Evolutionary conservation across 2,113 vertebrate species (phyloP), one percentile per base, ranked within the genome.

Genomic region (Dipodomys ordii): DNA sequence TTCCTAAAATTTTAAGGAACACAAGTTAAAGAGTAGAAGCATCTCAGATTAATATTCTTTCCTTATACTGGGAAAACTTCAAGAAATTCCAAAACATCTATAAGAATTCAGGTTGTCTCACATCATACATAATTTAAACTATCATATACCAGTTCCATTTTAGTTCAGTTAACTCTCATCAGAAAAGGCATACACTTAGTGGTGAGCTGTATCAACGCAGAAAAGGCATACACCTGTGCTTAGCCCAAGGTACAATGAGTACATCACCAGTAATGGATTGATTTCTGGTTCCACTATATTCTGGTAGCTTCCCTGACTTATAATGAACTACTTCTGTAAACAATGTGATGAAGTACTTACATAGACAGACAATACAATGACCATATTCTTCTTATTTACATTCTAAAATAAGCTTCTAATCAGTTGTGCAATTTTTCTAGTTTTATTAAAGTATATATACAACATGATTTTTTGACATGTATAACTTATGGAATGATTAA

Each of bases 331-430:
- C 39, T 39, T 39, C 39, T 39, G 39, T 90, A 19, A 46, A 32
- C 68, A 77, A 10, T 74, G 12, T n/a, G 46, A 68, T 84, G 88
- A 84, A 84, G 35, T 80, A 85, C 49, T n/a, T 80, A 82, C 46
- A 13, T 2, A 13, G 35, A 72, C 57, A 78, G 53, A 72, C 91
- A 76, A 74, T 62, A 20, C 7, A 85, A 84, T 88, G 53, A 49
- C 32, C 30, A 12, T 68, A 69, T 62, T 67, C 23, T 49, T 74
- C 85, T 69, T 77, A 46, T 93, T 88, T 88, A 30, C 57, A 44
- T 86, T 92, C 35, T 95, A 84, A 93, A 88, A 53, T 69, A 91
- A 71, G 22, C 46, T 90, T 73, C 71, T 90, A 68, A 83, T 13
- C 32, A 68, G 27, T 83, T 87, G 53, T 73, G 46, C 9, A 19